Percentiles rank a stretch among this genome's conserved stretches.
Conservation (phyloP, 1,140 invertebrate species). For the Helicoverpa zea region DNA sequence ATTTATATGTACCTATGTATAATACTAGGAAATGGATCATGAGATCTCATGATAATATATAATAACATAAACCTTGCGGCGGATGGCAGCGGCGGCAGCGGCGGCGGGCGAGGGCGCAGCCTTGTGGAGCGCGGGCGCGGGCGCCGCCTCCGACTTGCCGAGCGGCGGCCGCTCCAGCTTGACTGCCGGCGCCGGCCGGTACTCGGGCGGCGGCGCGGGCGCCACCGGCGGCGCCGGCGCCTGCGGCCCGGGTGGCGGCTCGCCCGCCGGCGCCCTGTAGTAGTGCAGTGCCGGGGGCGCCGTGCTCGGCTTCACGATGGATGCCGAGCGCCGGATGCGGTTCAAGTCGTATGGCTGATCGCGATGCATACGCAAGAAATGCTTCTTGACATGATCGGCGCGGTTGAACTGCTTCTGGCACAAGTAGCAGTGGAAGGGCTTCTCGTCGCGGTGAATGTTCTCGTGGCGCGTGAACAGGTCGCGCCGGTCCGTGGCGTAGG, state of each 20-base stretch:
- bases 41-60: background rate
- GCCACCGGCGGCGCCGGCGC: constrained; percentile 87
- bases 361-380: constrained; percentile 96
- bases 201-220: constrained; percentile 83
- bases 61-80: constrained; percentile 40
- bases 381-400: constrained; percentile 98
- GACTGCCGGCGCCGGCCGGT: constrained; percentile 58
- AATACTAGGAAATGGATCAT: no score
- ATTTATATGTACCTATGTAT: no score
- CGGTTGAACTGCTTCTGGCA: constrained; percentile 97
- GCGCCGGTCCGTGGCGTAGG: constrained; percentile 96
- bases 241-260: constrained; percentile 79
- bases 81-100: constrained; percentile 23
- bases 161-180: constrained; percentile 74
- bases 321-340: constrained; percentile 89
- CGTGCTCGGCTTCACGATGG: constrained; percentile 43
- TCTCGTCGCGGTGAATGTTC: constrained; percentile 97
- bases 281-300: constrained; percentile 52
- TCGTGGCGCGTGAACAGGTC: constrained; percentile 98
- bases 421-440: constrained; percentile 97
- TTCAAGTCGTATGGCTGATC: constrained; percentile 95
- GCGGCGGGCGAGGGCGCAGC: constrained; percentile 65
- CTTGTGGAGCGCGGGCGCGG: constrained; percentile 58
- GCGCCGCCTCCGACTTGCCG: constrained; percentile 63
- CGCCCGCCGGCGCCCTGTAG: constrained; percentile 62